Base-by-base conservation (phyloP, 2,888 invertebrate genomes). In the Pedicia rivosa region DNA sequence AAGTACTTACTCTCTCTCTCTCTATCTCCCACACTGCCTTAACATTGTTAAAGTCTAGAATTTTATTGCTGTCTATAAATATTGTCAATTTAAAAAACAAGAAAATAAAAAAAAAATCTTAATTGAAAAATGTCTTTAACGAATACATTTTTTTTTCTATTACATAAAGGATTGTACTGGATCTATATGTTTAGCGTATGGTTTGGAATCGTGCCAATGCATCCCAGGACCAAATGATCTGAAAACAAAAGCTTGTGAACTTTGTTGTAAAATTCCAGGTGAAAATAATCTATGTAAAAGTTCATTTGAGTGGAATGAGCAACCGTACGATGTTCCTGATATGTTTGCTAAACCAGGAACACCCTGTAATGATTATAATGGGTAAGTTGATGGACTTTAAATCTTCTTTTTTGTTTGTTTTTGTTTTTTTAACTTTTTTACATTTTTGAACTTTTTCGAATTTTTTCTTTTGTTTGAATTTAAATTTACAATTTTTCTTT, bases 171-270 rank as follows among this genome's bases (percentile, higher is more conserved):
- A 92, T 60, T 97, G 97, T 56, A 91, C 91, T 0, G 94, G 92
- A 2, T 94, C 94, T n/a, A 92, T 98, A 54, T 98, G 97, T 65
- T 69, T 92, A 48, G 88, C 88, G 4, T 94, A 94, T 56, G 90
- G 91, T 9, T 70, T 97, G 60, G 88, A 92, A 63, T 94, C 94
- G 25, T 97, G 97, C 55, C 91, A 91, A 59, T 91, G 91, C 57
- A 74, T 78, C 47, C 76, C 86, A 5, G 77, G 78, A 24, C 72
- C 74, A 34, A 74, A 72, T 48, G 88, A 90, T 55, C 72, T 74
- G 49, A 72, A 79, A 44, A 84, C 83, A 20, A 84, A 90, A 48
- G 81, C 88, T 2, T 94, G 92, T 59, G 88, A 91, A 62, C 69
- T 92, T 43, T 94, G 94, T 59, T 94, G 94, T 57, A 83, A 87